Evolutionary conservation across 2,113 vertebrate genomes (phyloP).

Genomic region (Callopanchax toddi): DNA sequence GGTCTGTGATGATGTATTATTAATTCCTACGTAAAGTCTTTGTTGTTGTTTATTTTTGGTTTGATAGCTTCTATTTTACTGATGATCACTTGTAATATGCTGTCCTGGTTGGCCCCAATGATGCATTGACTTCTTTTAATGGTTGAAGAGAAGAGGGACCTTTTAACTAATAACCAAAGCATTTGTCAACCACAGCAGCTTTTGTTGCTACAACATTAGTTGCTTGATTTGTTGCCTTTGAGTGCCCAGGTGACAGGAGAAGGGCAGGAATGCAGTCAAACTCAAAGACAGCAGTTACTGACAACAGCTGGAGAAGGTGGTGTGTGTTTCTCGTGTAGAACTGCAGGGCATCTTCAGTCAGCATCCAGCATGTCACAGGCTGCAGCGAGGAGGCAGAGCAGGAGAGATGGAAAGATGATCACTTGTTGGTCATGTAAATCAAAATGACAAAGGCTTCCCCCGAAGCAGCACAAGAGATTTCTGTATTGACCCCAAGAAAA

Average conservation of each 20-base stretch:
- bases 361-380: slow-evolving; percentile 55
- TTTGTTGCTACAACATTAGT: slow-evolving; percentile 63
- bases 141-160: slow-evolving; percentile 48
- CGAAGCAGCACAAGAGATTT: slow-evolving; percentile 30
- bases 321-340: slow-evolving; percentile 49
- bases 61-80: too few species aligned
- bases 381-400: slow-evolving; percentile 30
- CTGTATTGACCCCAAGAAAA: slow-evolving; percentile 11
- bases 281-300: slow-evolving; percentile 52
- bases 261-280: slow-evolving; percentile 67
- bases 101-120: slow-evolving; percentile 10
- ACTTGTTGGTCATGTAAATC: slow-evolving; percentile 62
- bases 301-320: slow-evolving; percentile 70
- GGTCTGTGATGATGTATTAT: too few species aligned
- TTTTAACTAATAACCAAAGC: slow-evolving; percentile 54
- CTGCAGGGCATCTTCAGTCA: slow-evolving; percentile 74
- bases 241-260: slow-evolving; percentile 68
- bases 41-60: too few species aligned
- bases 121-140: slow-evolving; percentile 44
- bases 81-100: slow-evolving; percentile 20
- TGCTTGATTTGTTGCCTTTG: slow-evolving; percentile 75
- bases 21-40: too few species aligned
- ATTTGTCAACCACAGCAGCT: slow-evolving; percentile 63
- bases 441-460: slow-evolving; percentile 22
- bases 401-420: slow-evolving; percentile 37